phyloP scores from a whole-genome alignment of 2,797 vertebrate species.

The Hemitrygon akajei region DNA sequence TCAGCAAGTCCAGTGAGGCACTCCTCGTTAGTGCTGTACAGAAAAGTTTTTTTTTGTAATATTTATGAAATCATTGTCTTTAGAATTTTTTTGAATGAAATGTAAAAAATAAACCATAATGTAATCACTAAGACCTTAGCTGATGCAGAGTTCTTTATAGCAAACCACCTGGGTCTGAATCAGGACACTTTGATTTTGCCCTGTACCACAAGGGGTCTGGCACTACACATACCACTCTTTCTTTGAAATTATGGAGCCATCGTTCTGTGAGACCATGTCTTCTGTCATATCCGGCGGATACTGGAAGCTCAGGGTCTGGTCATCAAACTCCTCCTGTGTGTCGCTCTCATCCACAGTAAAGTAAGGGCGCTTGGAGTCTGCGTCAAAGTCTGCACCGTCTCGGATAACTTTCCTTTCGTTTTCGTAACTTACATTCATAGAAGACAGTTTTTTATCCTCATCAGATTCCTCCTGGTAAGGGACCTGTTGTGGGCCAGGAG shows the following conservation, averaged over 20 bases:
- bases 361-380: constrained; percentile 93
- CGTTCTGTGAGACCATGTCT: constrained; percentile 96
- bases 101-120: constrained; percentile 33
- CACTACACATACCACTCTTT: constrained; percentile 99
- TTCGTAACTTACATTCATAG: constrained; percentile 74
- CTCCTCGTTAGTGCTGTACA: background rate
- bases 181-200: background rate
- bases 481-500: constrained; percentile 76
- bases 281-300: constrained; percentile 84
- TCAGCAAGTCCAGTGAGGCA: constrained; percentile 20
- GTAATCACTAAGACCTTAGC: constrained; percentile 34
- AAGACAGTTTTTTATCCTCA: constrained; percentile 88
- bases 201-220: constrained; percentile 43
- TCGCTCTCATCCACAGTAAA: constrained; percentile 93
- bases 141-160: constrained; percentile 12
- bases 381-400: constrained; percentile 61
- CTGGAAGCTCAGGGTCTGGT: constrained; percentile 91
- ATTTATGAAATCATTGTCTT: constrained; percentile 1
- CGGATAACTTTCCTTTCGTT: constrained; percentile 74
- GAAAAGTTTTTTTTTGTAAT: background rate
- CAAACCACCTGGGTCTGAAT: background rate
- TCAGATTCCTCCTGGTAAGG: constrained; percentile 93
- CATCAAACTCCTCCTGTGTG: constrained; percentile 75
- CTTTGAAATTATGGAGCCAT: constrained; percentile 98
- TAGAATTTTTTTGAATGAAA: constrained; percentile 31